A percentile compares a stretch with the other conserved stretches of the same genome.
Conservation (phyloP, 35 echinoderm and acorn worm species). For the Eucidaris tribuloides region DNA sequence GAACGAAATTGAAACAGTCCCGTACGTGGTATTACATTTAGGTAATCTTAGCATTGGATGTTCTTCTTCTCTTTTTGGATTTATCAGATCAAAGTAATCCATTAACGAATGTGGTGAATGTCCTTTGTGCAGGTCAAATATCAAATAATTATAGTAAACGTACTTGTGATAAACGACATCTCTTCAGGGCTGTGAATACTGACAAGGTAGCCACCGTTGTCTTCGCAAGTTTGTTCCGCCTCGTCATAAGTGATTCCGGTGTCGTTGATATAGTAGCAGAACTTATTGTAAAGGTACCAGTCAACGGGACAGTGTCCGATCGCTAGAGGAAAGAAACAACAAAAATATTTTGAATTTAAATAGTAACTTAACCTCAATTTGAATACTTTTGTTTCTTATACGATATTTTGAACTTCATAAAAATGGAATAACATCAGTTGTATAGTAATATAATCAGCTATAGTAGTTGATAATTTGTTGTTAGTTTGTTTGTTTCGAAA, state of each 20-base stretch:
- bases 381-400: neutral
- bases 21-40: neutral
- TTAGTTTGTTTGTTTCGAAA: neutral
- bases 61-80: neutral
- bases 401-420: neutral
- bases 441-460: neutral
- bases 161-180: conserved; percentile 62
- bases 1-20: neutral
- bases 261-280: conserved; percentile 54
- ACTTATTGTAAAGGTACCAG: conserved; percentile 48
- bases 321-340: conserved; percentile 9
- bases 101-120: neutral
- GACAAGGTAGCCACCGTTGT: conserved; percentile 22
- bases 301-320: conserved; percentile 37
- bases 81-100: neutral
- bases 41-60: neutral
- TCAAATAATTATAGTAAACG: neutral
- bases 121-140: neutral
- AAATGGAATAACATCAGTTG: neutral
- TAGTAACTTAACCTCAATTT: neutral
- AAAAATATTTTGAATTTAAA: too few relatives aligned
- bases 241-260: conserved; percentile 20
- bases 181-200: conserved; percentile 61
- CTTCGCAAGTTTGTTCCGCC: conserved; percentile 4
- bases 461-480: neutral